phyloP scores from a whole-genome alignment of 2,888 invertebrate genomes.

The Nomada fabriciana region DNA sequence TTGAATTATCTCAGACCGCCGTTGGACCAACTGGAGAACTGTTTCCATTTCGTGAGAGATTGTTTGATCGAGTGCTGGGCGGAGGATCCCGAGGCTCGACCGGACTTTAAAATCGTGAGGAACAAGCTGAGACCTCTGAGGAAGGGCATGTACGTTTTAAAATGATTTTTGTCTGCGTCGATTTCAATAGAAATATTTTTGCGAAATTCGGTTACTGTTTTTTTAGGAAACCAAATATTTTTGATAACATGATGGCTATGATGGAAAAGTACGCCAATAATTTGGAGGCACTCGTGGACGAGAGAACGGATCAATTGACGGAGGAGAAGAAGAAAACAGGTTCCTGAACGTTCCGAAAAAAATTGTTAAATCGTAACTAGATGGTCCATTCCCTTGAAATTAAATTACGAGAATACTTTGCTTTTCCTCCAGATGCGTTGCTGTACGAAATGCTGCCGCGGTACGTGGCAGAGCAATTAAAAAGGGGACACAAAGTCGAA shows the following conservation, averaged over 20 bases:
- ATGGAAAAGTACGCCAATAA: conserved; percentile 99
- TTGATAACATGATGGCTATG: conserved; percentile 99
- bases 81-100: conserved; percentile 91
- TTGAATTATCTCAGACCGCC: conserved; percentile 88
- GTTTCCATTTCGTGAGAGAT: conserved; percentile 94
- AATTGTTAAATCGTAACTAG: neutral
- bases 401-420: no score
- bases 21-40: conserved; percentile 91
- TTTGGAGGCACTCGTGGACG: conserved; percentile 96
- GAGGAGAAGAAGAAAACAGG: conserved; percentile 99
- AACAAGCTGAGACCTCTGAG: conserved; percentile 92
- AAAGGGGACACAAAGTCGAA: conserved; percentile 94
- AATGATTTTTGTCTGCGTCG: neutral
- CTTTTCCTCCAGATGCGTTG: conserved; percentile 88
- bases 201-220: neutral
- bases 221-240: conserved; percentile 95
- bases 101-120: conserved; percentile 93
- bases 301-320: conserved; percentile 95
- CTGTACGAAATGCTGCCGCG: conserved; percentile 95
- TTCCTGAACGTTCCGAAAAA: conserved; percentile 74
- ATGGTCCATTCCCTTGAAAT: no score
- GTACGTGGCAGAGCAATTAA: conserved; percentile 96
- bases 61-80: conserved; percentile 95
- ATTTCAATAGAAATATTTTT: no score
- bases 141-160: conserved; percentile 92